Evolutionary conservation across 2,888 invertebrate genomes (phyloP).

Genomic region (Temnothorax rugatulus): DNA sequence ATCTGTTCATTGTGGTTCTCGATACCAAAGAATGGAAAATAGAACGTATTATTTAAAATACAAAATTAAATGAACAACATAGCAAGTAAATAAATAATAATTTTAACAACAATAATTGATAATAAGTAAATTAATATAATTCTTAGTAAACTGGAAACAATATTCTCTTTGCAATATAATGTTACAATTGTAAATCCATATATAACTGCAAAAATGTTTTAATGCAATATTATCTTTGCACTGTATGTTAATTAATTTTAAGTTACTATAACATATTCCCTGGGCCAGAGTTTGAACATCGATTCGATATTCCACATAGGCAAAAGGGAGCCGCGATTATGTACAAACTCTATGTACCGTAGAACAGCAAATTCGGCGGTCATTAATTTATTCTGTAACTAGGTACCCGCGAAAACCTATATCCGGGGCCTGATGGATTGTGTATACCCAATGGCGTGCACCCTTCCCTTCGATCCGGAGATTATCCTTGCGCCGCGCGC

Average conservation of each 20-base stretch:
- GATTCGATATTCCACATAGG: slow-evolving; percentile 28
- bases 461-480: slow-evolving; percentile 46
- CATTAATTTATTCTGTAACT: slow-evolving; percentile 74
- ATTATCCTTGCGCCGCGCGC: background rate
- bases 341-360: slow-evolving; percentile 40
- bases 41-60: background rate
- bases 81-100: background rate
- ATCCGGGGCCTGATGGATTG: slow-evolving; percentile 67
- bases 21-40: background rate
- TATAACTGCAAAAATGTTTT: background rate
- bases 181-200: background rate
- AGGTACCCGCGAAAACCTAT: slow-evolving; percentile 70
- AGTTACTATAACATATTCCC: slow-evolving; percentile 20
- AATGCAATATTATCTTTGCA: background rate
- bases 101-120: background rate
- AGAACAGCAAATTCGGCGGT: slow-evolving; percentile 70
- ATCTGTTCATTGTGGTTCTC: background rate
- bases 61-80: background rate
- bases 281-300: slow-evolving; percentile 23
- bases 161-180: background rate
- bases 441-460: slow-evolving; percentile 64
- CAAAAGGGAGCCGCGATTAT: slow-evolving; percentile 35
- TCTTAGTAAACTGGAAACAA: background rate
- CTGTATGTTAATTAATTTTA: slow-evolving; percentile 43
- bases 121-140: background rate